Conservation (phyloP, 2,888 invertebrate genomes). For the Diarsia mendica region DNA sequence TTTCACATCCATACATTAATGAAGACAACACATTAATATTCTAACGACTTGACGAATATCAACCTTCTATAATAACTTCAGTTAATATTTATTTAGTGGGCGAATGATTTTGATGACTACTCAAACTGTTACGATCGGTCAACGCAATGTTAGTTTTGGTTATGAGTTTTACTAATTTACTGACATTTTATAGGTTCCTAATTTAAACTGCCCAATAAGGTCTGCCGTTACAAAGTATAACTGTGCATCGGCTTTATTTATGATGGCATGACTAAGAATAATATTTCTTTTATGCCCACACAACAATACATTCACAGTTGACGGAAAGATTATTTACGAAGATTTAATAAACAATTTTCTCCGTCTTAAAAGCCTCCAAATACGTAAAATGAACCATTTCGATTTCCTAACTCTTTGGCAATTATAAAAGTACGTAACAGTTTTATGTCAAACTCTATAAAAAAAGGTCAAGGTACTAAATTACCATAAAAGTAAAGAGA, state of each 20-base stretch:
- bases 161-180: conserved; percentile 19
- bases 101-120: conserved; percentile 19
- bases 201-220: conserved; percentile 17
- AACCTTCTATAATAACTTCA: conserved; percentile 18
- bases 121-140: conserved; percentile 10
- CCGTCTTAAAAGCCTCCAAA: background rate
- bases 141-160: background rate
- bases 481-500: conserved; percentile 41
- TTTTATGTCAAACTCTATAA: background rate
- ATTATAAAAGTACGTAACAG: background rate
- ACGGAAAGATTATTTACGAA: background rate
- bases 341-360: background rate
- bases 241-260: background rate
- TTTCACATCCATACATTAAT: conserved; percentile 46
- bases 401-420: background rate
- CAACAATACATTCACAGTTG: background rate
- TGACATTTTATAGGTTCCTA: background rate
- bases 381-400: background rate
- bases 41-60: conserved; percentile 31
- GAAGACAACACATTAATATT: conserved; percentile 51
- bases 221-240: background rate
- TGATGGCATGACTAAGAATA: too few species aligned
- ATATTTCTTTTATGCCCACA: background rate
- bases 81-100: conserved; percentile 26
- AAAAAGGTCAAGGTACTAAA: conserved; percentile 5